A percentile compares a stretch with the other conserved stretches of the same genome.
Conservation (phyloP, 2,113 vertebrate species). For the Uropsilus gracilis region DNA sequence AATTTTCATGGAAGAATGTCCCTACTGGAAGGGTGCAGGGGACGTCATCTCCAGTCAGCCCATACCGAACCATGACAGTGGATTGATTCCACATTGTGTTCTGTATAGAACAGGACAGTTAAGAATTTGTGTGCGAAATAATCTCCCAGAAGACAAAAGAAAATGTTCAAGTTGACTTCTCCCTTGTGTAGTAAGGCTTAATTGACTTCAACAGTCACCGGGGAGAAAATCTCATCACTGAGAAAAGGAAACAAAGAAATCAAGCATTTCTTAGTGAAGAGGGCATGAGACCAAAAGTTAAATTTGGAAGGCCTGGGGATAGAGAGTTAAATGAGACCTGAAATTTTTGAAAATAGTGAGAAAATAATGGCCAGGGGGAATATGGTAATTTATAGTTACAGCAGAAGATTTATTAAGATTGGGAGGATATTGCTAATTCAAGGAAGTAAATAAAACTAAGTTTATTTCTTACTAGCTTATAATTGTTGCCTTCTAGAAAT, state of each 20-base stretch:
- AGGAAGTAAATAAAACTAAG: not conserved
- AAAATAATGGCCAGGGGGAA: not conserved
- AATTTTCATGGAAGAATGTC: not conserved
- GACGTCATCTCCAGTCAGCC: not conserved
- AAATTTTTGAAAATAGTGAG: not conserved
- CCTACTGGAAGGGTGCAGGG: not conserved
- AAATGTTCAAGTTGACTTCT: not conserved
- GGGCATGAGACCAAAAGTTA: not conserved
- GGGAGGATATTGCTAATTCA: not conserved
- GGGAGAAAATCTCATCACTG: not conserved
- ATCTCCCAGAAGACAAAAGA: not conserved
- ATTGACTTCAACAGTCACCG: not conserved
- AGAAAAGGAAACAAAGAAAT: slow-evolving; percentile 3
- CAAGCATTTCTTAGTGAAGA: slow-evolving; percentile 35
- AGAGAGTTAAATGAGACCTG: not conserved
- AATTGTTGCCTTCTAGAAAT: not conserved
- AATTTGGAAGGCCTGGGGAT: not conserved
- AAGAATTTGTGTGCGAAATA: not conserved
- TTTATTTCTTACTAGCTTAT: not conserved
- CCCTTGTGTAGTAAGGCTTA: not conserved
- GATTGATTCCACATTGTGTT: not conserved
- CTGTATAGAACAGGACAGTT: not conserved
- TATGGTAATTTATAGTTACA: not conserved
- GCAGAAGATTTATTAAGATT: not conserved
- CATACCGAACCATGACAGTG: not conserved